Percentiles rank a stretch among this genome's conserved stretches.
These are phyloP conservation scores for Pangasius djambal DNA, from an alignment of 2,797 vertebrate species.

Conservation along the genomic window DNA sequence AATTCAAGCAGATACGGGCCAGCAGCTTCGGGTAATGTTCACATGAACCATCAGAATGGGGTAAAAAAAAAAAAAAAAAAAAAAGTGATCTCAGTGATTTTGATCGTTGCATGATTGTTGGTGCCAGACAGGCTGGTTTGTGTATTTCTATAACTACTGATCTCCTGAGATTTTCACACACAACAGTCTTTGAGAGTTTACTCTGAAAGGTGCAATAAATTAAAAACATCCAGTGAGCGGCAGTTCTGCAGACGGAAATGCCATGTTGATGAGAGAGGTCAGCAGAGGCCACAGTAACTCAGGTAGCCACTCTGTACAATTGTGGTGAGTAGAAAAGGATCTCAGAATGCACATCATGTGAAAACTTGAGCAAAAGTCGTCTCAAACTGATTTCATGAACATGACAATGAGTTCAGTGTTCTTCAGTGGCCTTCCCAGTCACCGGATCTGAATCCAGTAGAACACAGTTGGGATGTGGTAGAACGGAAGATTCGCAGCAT, in stretches of 20 bases:
- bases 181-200: neutral
- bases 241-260: neutral
- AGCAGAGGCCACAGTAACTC: neutral
- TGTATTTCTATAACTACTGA: neutral
- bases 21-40: neutral
- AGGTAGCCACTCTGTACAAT: too few species aligned
- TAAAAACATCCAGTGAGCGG: neutral
- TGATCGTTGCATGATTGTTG: neutral
- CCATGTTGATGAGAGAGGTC: neutral
- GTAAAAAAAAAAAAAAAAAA: too few species aligned
- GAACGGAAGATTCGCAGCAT: neutral
- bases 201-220: neutral
- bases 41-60: neutral
- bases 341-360: neutral
- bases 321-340: neutral
- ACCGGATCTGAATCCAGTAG: too few species aligned
- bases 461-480: too few species aligned
- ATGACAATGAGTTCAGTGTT: too few species aligned
- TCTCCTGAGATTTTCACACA: neutral
- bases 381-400: too few species aligned
- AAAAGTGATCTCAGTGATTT: neutral
- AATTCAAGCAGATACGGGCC: neutral
- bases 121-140: neutral
- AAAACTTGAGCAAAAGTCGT: neutral
- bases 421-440: too few species aligned